Base-by-base conservation (phyloP, 1,140 invertebrate genomes). In the Drosophila parvula region DNA sequence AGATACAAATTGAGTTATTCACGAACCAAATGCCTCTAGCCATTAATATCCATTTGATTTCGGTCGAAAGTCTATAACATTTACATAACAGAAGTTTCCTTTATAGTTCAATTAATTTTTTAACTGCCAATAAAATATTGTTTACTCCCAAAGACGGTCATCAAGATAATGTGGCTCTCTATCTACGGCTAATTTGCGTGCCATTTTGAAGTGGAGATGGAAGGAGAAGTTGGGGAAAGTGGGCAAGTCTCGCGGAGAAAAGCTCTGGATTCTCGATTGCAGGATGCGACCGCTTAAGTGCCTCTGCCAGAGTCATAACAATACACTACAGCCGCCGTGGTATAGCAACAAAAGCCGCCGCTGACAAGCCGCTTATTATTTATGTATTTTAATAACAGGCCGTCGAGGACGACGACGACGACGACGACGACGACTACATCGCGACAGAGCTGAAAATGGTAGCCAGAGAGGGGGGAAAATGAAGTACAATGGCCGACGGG, bases 311-410 rank as follows among this genome's bases (percentile, higher is more conserved):
- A 69, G 70, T 78, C 81, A 86, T 86, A 86, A 83, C 83, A 88
- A 79, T 88, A 83, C 78, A 88, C 79, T 59, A 76, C 48, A 77
- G 48, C 75, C 48, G 63, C 65, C 56, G 65, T 53, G 53, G 67
- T 67, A 50, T 38, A 67, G 73, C 82, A 88, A 83, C 83, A 89
- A 88, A 89, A 88, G 83, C 83, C 84, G 83, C 83, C 81, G 79
- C 83, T 88, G 83, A 88, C 84, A 88, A 89, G 79, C 79, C 84
- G 83, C 84, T 88, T 88, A 88, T 88, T 88, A 88, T 88, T 88
- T 88, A 88, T 88, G 83, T 88, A 88, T 88, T 88, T 88, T 88
- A 88, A 88, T 88, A 88, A 88, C 84, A 88, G 75, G 68, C 83
- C 77, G 82, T 70, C 82, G 80, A 47, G 51, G 69, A 59, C 81